These are phyloP conservation scores for Anneissia japonica DNA, from an alignment of 35 echinoderm and acorn worm species.

Conservation along the genomic window DNA sequence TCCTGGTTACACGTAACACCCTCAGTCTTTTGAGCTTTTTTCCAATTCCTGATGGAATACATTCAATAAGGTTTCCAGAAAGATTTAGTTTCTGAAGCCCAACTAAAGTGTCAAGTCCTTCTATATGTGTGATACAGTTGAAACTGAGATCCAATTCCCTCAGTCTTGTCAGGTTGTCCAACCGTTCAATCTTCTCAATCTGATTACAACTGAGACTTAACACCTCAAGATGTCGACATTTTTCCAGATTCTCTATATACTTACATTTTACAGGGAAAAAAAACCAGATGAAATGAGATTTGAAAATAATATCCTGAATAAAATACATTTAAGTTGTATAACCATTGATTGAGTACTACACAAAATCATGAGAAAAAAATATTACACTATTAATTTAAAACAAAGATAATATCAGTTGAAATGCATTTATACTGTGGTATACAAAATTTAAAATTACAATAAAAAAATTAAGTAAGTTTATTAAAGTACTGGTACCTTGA, in stretches of 20 bases:
- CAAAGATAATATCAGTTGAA: not conserved
- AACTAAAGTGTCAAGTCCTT: conserved; percentile 75
- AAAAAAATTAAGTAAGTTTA: too few relatives aligned
- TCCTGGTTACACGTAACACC: conserved; percentile 50
- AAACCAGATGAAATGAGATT: not conserved
- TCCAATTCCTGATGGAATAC: conserved; percentile 70
- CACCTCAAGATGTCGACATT: conserved; percentile 61
- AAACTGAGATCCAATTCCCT: conserved; percentile 79
- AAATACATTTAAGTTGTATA: not conserved
- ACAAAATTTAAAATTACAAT: not conserved
- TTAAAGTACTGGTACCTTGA: conserved; percentile 68
- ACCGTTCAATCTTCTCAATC: conserved; percentile 68
- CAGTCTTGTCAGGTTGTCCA: conserved; percentile 54
- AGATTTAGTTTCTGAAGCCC: conserved; percentile 78
- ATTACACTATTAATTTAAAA: too few relatives aligned
- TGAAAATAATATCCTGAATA: not conserved
- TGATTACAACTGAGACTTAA: conserved; percentile 73
- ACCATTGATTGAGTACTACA: not conserved
- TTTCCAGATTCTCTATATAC: conserved; percentile 93
- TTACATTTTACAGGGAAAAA: conserved; percentile 31
- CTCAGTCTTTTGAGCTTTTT: conserved; percentile 79
- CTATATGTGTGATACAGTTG: conserved; percentile 66
- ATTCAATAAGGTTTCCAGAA: conserved; percentile 81
- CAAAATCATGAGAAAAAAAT: not conserved
- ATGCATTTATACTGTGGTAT: not conserved